Percentiles rank a stretch among this genome's conserved stretches.
Evolutionary conservation across 2,797 vertebrate genomes (phyloP).

Genomic region (Pangasius sanitwongsei): DNA sequence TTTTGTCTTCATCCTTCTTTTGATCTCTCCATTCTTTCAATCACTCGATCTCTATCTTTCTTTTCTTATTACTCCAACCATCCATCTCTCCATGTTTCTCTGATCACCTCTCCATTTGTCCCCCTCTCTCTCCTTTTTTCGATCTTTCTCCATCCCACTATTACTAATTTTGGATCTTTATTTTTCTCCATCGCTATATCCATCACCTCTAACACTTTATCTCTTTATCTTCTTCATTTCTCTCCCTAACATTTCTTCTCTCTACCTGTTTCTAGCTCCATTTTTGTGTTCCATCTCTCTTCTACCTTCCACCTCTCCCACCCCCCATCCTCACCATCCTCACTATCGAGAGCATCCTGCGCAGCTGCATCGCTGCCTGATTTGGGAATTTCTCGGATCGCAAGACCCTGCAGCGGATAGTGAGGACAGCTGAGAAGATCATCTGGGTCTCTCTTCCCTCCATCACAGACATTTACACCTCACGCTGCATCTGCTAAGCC

Average conservation of each 20-base stretch:
- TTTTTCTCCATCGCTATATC: background rate
- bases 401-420: too few species aligned
- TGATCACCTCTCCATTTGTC: background rate
- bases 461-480: too few species aligned
- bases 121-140: background rate
- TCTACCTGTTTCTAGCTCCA: constrained; percentile 58
- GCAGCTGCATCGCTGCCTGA: too few species aligned
- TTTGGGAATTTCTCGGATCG: too few species aligned
- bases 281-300: constrained; percentile 34
- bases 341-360: too few species aligned
- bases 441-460: too few species aligned
- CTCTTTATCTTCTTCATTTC: constrained; percentile 40
- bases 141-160: background rate
- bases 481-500: too few species aligned
- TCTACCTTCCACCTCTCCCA: constrained; percentile 20
- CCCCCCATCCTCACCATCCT: too few species aligned
- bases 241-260: constrained; percentile 58
- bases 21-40: background rate
- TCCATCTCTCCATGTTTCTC: background rate
- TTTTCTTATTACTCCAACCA: constrained; percentile 14
- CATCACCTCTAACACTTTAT: constrained; percentile 12
- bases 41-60: background rate
- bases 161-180: background rate
- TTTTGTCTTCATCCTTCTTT: constrained; percentile 9
- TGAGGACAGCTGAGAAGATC: too few species aligned